Percentiles rank a stretch among this genome's conserved stretches.
Evolutionary conservation across 2,113 vertebrate species (phyloP).

Genomic region (Morone saxatilis): DNA sequence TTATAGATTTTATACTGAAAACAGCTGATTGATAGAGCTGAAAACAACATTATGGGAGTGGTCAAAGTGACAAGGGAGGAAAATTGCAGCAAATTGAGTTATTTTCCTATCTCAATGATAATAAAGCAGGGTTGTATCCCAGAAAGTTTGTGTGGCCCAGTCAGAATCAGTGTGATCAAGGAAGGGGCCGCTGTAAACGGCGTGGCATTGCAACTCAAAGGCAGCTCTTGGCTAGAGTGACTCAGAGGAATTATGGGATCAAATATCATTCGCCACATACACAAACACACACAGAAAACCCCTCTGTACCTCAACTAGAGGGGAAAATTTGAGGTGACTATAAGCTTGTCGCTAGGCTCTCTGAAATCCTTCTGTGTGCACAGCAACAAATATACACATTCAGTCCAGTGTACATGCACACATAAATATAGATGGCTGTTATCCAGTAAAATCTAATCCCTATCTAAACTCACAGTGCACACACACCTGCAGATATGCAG

Average conservation of each 20-base stretch:
- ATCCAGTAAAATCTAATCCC: slow-evolving; percentile 47
- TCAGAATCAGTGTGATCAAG: slow-evolving; percentile 8
- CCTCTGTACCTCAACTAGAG: slow-evolving; percentile 18
- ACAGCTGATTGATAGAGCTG: not conserved
- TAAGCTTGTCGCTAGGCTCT: slow-evolving; percentile 32
- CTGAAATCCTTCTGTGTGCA: slow-evolving; percentile 14
- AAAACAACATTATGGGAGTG: not conserved
- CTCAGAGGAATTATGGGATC: slow-evolving; percentile 54
- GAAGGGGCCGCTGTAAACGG: slow-evolving; percentile 9
- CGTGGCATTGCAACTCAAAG: slow-evolving; percentile 5
- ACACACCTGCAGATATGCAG: slow-evolving; percentile 19
- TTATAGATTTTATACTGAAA: not conserved
- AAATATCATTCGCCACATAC: slow-evolving; percentile 33
- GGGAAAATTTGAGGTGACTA: slow-evolving; percentile 21
- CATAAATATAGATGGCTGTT: slow-evolving; percentile 42
- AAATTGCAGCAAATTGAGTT: not conserved
- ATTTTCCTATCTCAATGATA: not conserved
- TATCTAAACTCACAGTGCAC: not conserved
- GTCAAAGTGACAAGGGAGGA: not conserved
- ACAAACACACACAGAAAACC: slow-evolving; percentile 33
- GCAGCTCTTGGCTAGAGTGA: slow-evolving; percentile 39
- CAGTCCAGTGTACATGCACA: slow-evolving; percentile 3
- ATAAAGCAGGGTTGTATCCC: not conserved
- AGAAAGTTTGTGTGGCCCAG: not conserved
- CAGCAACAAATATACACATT: slow-evolving; percentile 27